Conservation (phyloP, 2,113 vertebrate genomes). For the Phocoena sinus region DNA sequence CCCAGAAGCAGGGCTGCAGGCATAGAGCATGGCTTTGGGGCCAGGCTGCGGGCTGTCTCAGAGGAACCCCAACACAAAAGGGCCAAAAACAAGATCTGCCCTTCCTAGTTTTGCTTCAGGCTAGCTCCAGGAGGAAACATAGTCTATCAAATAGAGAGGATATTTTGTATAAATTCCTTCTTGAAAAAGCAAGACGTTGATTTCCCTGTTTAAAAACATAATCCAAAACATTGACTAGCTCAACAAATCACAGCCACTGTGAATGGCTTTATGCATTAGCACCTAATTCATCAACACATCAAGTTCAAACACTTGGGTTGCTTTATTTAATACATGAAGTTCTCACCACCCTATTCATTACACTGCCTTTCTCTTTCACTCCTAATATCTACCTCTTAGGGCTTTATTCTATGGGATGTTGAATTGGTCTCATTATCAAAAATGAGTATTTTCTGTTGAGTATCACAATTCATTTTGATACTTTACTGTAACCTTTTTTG, state of each 20-base stretch:
- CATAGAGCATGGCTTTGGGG: background rate
- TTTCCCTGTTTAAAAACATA: conserved; percentile 46
- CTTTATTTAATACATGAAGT: conserved; percentile 30
- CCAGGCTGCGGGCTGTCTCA: background rate
- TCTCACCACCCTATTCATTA: background rate
- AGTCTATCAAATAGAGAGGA: background rate
- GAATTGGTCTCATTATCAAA: conserved; percentile 14
- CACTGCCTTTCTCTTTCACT: background rate
- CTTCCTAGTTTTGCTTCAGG: background rate
- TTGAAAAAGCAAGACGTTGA: background rate
- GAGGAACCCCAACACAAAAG: background rate
- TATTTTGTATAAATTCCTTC: background rate
- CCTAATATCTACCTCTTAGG: background rate
- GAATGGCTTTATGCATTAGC: conserved; percentile 6
- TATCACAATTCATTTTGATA: conserved; percentile 23
- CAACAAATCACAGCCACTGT: background rate
- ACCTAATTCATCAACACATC: background rate
- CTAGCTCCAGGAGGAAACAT: background rate
- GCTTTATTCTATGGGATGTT: background rate
- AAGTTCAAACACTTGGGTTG: conserved; percentile 5
- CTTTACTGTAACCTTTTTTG: background rate
- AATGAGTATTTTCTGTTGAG: conserved; percentile 46
- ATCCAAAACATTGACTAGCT: background rate
- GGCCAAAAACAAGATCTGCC: background rate
- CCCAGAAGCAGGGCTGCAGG: background rate